Conservation (phyloP, 2,113 vertebrate genomes). For the Marcusenius ussheri region DNA sequence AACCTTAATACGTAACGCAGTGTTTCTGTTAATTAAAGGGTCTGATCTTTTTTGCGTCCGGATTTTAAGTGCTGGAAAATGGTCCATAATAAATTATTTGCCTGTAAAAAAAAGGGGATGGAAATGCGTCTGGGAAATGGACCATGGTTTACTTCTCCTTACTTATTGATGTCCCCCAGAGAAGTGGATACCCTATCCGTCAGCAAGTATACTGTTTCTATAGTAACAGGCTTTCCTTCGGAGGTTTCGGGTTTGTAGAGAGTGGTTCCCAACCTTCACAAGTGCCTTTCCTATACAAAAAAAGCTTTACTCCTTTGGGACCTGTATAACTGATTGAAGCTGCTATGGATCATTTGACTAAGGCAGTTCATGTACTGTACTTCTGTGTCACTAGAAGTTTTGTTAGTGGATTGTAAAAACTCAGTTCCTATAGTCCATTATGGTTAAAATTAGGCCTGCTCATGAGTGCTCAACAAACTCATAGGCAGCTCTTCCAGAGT, state of each 20-base stretch:
- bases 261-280: neutral
- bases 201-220: conserved; percentile 8
- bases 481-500: neutral
- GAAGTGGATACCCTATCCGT: neutral
- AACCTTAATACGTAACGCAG: neutral
- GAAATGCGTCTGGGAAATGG: neutral
- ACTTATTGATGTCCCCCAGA: neutral
- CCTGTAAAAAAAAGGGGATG: neutral
- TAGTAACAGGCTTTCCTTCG: neutral
- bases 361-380: neutral
- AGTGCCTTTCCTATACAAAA: neutral
- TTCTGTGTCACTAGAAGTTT: neutral
- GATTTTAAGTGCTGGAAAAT: neutral
- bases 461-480: neutral
- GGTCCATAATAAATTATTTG: neutral
- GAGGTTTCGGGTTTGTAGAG: neutral
- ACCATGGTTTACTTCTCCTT: conserved; percentile 4
- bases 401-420: neutral
- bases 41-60: neutral
- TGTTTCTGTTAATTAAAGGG: neutral
- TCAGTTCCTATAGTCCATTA: neutral
- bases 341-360: neutral
- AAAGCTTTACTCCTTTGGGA: neutral
- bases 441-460: neutral
- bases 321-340: neutral